Evolutionary conservation across 2,888 invertebrate genomes (phyloP).

Genomic region (Tillus elongatus): DNA sequence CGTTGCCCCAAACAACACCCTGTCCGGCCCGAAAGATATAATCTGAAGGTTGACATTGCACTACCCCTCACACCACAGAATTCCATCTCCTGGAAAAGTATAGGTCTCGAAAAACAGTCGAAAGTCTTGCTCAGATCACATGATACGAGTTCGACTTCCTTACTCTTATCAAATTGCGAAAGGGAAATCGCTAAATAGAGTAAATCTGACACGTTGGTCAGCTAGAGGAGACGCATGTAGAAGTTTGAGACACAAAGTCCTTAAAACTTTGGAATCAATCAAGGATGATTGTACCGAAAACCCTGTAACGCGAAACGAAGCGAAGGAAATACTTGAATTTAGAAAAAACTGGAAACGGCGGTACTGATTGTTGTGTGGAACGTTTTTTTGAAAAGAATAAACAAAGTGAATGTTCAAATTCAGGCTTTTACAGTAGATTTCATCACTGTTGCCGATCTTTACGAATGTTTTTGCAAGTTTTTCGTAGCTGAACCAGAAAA

Average conservation of each 20-base stretch:
- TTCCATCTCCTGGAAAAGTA: no score
- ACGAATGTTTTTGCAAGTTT: no score
- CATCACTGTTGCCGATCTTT: conserved; percentile 17
- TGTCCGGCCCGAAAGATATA: no score
- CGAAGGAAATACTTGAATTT: conserved; percentile 5
- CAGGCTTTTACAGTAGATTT: conserved; percentile 21
- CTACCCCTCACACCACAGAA: no score
- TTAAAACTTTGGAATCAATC: conserved; percentile 20
- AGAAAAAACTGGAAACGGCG: conserved; percentile 18
- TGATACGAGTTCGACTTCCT: no score
- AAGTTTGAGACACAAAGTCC: conserved; percentile 19
- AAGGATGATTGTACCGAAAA: conserved; percentile 24
- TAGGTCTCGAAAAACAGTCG: no score
- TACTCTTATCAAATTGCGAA: no score
- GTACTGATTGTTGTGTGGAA: conserved; percentile 21
- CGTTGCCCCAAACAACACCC: no score
- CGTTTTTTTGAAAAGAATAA: conserved; percentile 23
- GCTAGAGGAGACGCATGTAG: conserved; percentile 22
- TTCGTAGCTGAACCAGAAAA: conserved; percentile 22
- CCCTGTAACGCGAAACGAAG: no score
- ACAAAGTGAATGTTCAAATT: conserved; percentile 22
- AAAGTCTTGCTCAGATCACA: no score
- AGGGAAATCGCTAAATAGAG: conserved; percentile 24
- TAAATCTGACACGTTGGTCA: conserved; percentile 29
- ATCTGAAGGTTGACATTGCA: no score